Evolutionary conservation across 2,113 vertebrate species (phyloP), one percentile per base, ranked within the genome.

Genomic region (Dendropsophus ebraccatus): DNA sequence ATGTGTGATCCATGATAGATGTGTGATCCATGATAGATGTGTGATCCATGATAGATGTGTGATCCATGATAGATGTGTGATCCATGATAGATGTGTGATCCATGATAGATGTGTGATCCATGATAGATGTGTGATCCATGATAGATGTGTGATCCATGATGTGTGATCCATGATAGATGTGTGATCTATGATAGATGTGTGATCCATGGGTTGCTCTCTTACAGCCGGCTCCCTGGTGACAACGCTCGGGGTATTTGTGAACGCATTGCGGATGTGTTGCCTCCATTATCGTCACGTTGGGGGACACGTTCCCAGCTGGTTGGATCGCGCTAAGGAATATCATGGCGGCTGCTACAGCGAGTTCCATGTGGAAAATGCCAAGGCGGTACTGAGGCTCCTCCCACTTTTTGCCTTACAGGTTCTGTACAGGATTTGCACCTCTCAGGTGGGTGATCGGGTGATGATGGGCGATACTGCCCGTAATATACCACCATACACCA

Each of bases 361-460:
- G 90, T 93, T 87, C 0, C 95, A 95, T 0, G 96, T 97, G 73
- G 96, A 98, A 89, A 94, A 95, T 62, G 94, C 94, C 0, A 97
- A 97, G 89, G 91, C 91, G 0, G 91, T 97, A 7, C 81, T 93
- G 50, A 92, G 91, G 28, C 94, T 98, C 83, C 96, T 98, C 75
- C 97, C 96, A 0, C 86, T 99, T 35, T 96, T 96, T 10, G 35
- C 92, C n/a, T 95, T 96, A 86, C 97, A 99, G 89, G 89, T 98
- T 65, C 78, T 98, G 0, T 97, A 97, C 89, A 94, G 96, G 84
- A 91, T 91, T 0, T 97, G 97, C 88, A 2, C 96, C 45, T 93
- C 95, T 87, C 97, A 99, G 90, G 97, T 93, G 90, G 91, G 94
- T 87, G 65, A 69, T 19, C 17, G 11, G 28, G 13, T 30, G 17